Evolutionary conservation across 2,888 invertebrate genomes (phyloP).

Genomic region (Yponomeuta plumbellus): DNA sequence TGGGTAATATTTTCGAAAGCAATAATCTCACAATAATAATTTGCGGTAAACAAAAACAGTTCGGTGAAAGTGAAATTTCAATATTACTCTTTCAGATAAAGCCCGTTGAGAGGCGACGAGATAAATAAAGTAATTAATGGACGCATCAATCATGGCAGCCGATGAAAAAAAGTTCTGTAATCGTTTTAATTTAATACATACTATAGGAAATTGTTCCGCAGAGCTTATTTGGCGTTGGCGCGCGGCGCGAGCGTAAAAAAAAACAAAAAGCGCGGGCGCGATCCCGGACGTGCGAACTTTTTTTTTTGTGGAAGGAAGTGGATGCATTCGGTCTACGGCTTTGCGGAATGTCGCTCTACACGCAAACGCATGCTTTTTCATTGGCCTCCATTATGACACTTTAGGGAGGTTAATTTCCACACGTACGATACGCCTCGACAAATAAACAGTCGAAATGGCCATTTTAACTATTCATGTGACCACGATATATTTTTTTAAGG

Average conservation of each 20-base stretch:
- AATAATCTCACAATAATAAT: constrained; percentile 36
- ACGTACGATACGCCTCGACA: too few species aligned
- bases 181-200: not conserved
- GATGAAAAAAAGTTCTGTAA: constrained; percentile 14
- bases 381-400: not conserved
- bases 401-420: not conserved
- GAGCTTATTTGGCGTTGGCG: not conserved
- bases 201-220: not conserved
- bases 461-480: not conserved
- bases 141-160: constrained; percentile 52
- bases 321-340: not conserved
- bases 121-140: constrained; percentile 59
- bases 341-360: not conserved
- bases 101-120: constrained; percentile 43
- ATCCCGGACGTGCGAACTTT: not conserved
- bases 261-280: not conserved
- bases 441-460: too few species aligned
- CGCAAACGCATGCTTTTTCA: not conserved
- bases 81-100: constrained; percentile 56
- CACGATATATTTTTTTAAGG: too few species aligned
- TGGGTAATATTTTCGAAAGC: constrained; percentile 45
- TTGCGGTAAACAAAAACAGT: constrained; percentile 32
- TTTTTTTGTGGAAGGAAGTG: not conserved
- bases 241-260: not conserved
- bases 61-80: constrained; percentile 66